phyloP scores from a whole-genome alignment of 2,888 invertebrate genomes.

The Eilema griseolum region DNA sequence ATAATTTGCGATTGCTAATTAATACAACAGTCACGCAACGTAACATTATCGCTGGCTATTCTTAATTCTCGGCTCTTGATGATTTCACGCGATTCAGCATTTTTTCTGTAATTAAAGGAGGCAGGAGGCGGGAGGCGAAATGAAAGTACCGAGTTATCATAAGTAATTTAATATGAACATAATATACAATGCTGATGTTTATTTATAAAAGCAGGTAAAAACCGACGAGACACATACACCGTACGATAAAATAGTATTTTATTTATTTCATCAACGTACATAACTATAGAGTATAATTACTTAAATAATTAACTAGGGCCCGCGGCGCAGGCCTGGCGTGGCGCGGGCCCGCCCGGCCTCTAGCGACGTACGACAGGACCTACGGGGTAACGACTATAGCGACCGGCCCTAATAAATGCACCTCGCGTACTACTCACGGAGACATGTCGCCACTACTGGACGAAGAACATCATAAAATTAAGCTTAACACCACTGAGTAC shows the following conservation, averaged over 20 bases:
- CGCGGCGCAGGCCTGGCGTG: slow-evolving; percentile 35
- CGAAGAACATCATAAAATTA: slow-evolving; percentile 19
- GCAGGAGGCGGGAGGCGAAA: slow-evolving; percentile 35
- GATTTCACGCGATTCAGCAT: background rate
- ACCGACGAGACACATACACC: slow-evolving; percentile 80
- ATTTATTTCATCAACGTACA: slow-evolving; percentile 61
- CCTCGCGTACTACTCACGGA: slow-evolving; percentile 20
- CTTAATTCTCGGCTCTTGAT: no score
- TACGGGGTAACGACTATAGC: slow-evolving; percentile 18
- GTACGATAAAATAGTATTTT: slow-evolving; percentile 72
- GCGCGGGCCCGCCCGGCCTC: background rate
- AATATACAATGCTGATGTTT: slow-evolving; percentile 85
- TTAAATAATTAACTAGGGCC: slow-evolving; percentile 56
- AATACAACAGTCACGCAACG: background rate
- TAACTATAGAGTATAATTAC: slow-evolving; percentile 64
- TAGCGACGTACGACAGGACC: slow-evolving; percentile 23
- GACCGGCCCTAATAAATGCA: slow-evolving; percentile 31
- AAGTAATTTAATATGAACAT: slow-evolving; percentile 85
- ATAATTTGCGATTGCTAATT: background rate
- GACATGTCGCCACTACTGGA: slow-evolving; percentile 30
- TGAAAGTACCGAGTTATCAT: slow-evolving; percentile 61
- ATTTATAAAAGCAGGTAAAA: slow-evolving; percentile 86
- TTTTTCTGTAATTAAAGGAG: background rate
- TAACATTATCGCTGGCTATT: background rate
- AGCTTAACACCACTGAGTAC: slow-evolving; percentile 31